Conservation (phyloP, 1,140 invertebrate genomes). For the Heterodera schachtii region DNA sequence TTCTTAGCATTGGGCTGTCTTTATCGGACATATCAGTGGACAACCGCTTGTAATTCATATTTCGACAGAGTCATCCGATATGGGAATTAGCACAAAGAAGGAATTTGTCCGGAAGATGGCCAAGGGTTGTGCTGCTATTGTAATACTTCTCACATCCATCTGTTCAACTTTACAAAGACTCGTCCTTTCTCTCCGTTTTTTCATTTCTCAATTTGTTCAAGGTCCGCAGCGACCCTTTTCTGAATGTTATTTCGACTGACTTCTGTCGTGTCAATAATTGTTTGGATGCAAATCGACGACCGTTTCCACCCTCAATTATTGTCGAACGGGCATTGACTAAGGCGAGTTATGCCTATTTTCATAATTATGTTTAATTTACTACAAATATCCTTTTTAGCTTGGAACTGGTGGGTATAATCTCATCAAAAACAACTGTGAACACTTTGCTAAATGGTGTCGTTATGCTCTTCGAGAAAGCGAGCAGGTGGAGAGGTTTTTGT, state of each 20-base stretch:
- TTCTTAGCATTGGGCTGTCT: constrained; percentile 23
- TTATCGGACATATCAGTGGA: constrained; percentile 7
- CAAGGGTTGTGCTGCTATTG: constrained; percentile 5
- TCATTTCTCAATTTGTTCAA: neutral
- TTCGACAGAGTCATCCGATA: constrained; percentile 20
- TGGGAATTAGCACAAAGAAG: constrained; percentile 18
- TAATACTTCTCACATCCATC: neutral
- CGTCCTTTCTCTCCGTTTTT: neutral
- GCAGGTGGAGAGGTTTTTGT: neutral
- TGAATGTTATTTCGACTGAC: constrained; percentile 5
- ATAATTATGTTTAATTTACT: neutral
- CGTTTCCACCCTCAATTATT: constrained; percentile 27
- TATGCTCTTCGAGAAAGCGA: constrained; percentile 28
- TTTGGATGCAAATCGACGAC: constrained; percentile 15
- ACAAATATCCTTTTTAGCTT: constrained; percentile 6
- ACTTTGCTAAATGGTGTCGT: constrained; percentile 37
- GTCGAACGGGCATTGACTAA: constrained; percentile 11
- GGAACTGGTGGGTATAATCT: constrained; percentile 31
- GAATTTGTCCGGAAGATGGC: constrained; percentile 17
- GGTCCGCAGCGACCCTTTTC: constrained; percentile 23
- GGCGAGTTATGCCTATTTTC: neutral
- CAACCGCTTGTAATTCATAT: constrained; percentile 12
- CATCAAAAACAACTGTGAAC: constrained; percentile 35
- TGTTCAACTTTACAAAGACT: neutral
- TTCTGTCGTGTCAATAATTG: constrained; percentile 29